Evolutionary conservation across 2,797 vertebrate genomes (phyloP), one percentile per base, ranked within the genome.

Genomic region (Tauraco hartlaubi): DNA sequence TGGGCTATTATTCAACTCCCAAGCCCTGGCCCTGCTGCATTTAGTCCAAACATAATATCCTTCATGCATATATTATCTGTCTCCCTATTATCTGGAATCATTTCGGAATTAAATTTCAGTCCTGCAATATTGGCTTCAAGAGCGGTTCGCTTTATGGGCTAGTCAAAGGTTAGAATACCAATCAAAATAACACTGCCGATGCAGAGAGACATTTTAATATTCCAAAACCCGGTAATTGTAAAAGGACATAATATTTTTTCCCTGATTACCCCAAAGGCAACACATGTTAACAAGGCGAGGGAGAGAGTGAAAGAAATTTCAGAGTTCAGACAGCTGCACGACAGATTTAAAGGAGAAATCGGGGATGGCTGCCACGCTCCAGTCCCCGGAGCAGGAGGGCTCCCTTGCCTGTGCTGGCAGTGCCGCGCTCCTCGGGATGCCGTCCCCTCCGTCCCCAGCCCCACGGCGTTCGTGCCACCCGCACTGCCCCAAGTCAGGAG

Each of bases 81-180:
- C 99, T 99, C 97, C 99, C 98, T 99, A 99, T 99, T 99, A 99
- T 99, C 98, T 99, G 98, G 98, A 99, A 99, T 99, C 99, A 99
- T 99, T 98, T 98, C 98, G 98, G 99, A 99, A 99, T 99, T 99
- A 99, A 99, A 99, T 99, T 98, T 99, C 97, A 98, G 98, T 98
- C 98, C 98, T 98, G 98, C 98, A 99, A 98, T 99, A 99, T 98
- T 98, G 98, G 98, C 97, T 98, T 98, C 97, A 98, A 98, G 99
- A 99, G 98, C 97, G 97, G 98, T 98, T 98, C 97, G 98, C 98
- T 99, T 98, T 98, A 98, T 98, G 98, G 98, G 98, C 97, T 99
- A 99, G 99, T 99, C 99, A 99, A 99, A 99, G 99, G 99, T 99
- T 99, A 99, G 99, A 98, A 99, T 99, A 99, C 98, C 99, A 99